Evolutionary conservation across 2,113 vertebrate species (phyloP), one percentile per base, ranked within the genome.

Genomic region (Eulemur rufifrons): DNA sequence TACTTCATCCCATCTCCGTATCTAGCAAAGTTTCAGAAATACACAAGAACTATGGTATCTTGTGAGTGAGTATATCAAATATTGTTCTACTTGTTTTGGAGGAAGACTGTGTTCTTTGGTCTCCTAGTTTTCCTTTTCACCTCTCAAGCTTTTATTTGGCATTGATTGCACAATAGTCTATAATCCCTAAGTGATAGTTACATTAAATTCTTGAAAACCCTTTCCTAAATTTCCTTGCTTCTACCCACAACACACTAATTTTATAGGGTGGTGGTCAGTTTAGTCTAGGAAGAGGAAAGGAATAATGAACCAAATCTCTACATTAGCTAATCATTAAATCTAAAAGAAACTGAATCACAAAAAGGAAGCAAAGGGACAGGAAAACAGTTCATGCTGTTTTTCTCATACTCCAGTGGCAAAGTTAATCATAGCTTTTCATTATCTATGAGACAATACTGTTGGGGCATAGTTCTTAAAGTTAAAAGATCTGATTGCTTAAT

Each of bases 11-110:
- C 34, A 39, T 69, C 68, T 78, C 52, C 32, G 86, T 77, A 13
- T 59, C 37, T 78, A 87, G 20, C 45, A 84, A 47, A 20, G 45
- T 93, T 95, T 73, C 68, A 91, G 83, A 95, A 95, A 84, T 64
- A 61, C 2, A n/a, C n/a, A 82, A 85, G 47, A 95, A 50, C 64
- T 54, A 0, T 39, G 32, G 8, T 89, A 32, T 84, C 56, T 92
- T 52, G 34, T 71, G 27, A 90, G 34, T 71, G 27, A 90, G 34
- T 88, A 18, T 39, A 63, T 56, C 47, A 27, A 14, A 78, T 76
- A 61, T 64, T 91, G 8, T 69, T 89, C 81, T 78, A 61, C 68
- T 80, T 84, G n/a, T 13, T 92, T 80, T 87, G 18, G 12, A 95
- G 32, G 27, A 95, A 87, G 27, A 3, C 39, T 88, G n/a, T 92